Evolutionary conservation across 2,113 vertebrate genomes (phyloP).

Genomic region (Cyphomyrus discorhynchus): DNA sequence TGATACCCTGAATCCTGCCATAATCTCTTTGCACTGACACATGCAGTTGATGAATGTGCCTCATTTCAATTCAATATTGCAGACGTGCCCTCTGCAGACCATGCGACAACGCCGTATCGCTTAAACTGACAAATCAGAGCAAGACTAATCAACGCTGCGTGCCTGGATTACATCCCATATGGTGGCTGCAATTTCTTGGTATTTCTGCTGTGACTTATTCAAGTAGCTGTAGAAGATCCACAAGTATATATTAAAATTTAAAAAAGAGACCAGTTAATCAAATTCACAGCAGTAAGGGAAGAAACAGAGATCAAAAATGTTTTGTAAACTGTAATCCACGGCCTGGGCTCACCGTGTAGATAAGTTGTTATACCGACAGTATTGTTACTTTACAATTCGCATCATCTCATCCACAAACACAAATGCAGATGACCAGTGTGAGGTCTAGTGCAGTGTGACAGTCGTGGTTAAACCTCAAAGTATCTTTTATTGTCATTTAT

Average conservation of each 20-base stretch:
- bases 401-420: not conserved
- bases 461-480: not conserved
- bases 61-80: slow-evolving; percentile 4
- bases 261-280: not conserved
- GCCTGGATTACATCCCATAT: not conserved
- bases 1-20: not conserved
- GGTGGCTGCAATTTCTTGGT: not conserved
- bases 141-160: not conserved
- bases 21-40: not conserved
- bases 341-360: not conserved
- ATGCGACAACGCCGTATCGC: not conserved
- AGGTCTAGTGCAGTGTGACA: not conserved
- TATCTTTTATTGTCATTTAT: not conserved
- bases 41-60: not conserved
- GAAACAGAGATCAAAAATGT: not conserved
- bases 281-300: not conserved
- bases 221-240: not conserved
- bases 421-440: not conserved
- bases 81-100: not conserved
- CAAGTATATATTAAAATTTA: not conserved
- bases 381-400: not conserved
- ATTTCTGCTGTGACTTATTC: not conserved
- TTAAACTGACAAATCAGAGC: slow-evolving; percentile 6
- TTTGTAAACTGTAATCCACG: not conserved
- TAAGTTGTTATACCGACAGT: not conserved